Evolutionary conservation across 1,140 invertebrate species (phyloP), one percentile per base, ranked within the genome.

Genomic region (Lerema accius): DNA sequence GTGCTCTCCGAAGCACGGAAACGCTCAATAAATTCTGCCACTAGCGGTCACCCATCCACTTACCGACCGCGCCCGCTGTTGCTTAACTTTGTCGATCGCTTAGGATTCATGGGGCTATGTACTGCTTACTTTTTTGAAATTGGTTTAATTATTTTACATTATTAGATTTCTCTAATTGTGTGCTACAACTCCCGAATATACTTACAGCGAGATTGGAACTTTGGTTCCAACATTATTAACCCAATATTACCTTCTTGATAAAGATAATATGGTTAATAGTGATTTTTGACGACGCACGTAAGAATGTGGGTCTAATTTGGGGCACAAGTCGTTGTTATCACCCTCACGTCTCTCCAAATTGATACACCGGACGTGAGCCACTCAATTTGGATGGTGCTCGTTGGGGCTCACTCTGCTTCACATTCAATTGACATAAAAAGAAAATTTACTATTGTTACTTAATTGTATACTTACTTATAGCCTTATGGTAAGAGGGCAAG

Each of bases 291-390:
- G 40, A 58, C 43, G 53, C 40, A 45, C 40, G 40, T 58, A 45
- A 45, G 14, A 45, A 32, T 58, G 19, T 58, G 40, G 39, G 40
- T 23, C 53, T 58, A 58, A 45, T 58, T 58, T 58, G 40, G 23
- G 43, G 53, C 42, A 56, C 23, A 17, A 23, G 14, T 45, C 53
- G 43, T 56, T 56, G 40, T 40, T 40, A 56, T 7, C 53, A 32
- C 11, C 40, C 40, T 56, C 53, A 56, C 53, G 53, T 56, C 51
- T 11, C 53, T 17, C 14, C 26, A 56, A 56, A 43, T 56, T 56
- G 51, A 56, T 56, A 56, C 13, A 43, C 37, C 11, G 51, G 14
- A 56, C 51, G 53, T 56, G 53, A 58, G 17, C 55, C 42, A 58
- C 55, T 58, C 55, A 46, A 58, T 58, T 45, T 46, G 26, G 42